Evolutionary conservation across 2,797 vertebrate species (phyloP), one percentile per base, ranked within the genome.

Genomic region (Hypotaenidia philippensis): DNA sequence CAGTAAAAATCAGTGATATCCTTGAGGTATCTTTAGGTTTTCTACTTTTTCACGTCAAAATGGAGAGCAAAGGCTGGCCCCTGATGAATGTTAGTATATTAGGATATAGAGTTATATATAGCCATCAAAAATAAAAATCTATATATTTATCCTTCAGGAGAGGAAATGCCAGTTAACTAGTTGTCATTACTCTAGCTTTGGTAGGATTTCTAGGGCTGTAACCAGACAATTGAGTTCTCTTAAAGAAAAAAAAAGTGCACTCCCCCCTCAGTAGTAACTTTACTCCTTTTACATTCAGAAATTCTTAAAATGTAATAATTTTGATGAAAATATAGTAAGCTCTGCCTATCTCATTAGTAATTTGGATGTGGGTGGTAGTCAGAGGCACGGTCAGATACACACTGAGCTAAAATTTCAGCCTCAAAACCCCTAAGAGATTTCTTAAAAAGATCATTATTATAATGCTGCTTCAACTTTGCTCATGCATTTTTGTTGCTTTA

Each of bases 11-110:
- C 94, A 82, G 83, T 45, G 77, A 97, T 96, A 97, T 96, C 97
- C 98, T 99, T 99, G 99, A 99, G 99, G 99, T 99, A 99, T 99
- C 97, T 98, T 97, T 98, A 99, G 98, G 96, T 99, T 98, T 98
- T 94, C 81, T 90, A 91, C 74, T 97, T 97, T 97, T 99, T 98
- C 98, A 98, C 59, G 99, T 99, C 98, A 99, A 98, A 99, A 99
- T 99, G 99, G 99, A 99, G 99, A 99, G 98, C 98, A 98, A 99
- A 99, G 98, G 98, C 99, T 99, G 99, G 98, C 98, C 97, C 98
- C 98, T 98, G 98, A 98, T 98, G 97, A 96, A 96, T 87, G 94
- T 97, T 97, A 97, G 98, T 97, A 97, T 96, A 97, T 98, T 97
- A 97, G 96, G 98, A 97, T 97, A 98, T 96, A 97, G 97, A 98